Evolutionary conservation across 2,888 invertebrate species (phyloP), one percentile per base, ranked within the genome.

Genomic region (Ellobium chinense): DNA sequence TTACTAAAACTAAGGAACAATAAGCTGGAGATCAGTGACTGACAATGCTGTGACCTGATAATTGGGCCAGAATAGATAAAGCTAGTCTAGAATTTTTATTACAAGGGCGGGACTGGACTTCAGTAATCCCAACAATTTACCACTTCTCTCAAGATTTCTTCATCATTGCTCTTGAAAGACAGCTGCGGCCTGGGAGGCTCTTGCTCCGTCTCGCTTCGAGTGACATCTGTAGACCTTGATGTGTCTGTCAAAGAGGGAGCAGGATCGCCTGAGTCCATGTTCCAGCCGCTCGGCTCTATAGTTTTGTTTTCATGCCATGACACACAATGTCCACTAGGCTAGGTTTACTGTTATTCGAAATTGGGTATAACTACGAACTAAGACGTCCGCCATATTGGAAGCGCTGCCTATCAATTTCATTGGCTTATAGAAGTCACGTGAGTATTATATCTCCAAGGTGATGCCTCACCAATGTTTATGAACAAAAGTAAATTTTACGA

Each of bases 101-200:
- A 31, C 24, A 3, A 7, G 3, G 18, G 12, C 34, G 12, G 2
- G 4, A 36, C 24, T 5, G 2, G n/a, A 21, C 36, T 34, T n/a
- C n/a, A n/a, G n/a, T n/a, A n/a, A n/a, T n/a, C n/a, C n/a, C n/a
- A n/a, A n/a, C n/a, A n/a, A 2, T 27, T 79, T 83, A 89, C 89
- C 81, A 89, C 74, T 85, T 89, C 89, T 78, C 85, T 86, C 63
- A 88, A 60, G 24, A 87, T 84, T 75, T 88, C 89, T n/a, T 88
- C 88, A 56, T 89, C 89, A 36, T 87, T 88, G 70, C 88, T 88
- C 54, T 83, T 86, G 27, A 82, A 81, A 27, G 85, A 82, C 60
- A 81, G 60, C 31, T 76, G 78, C 9, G 80, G 83, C 75, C 80
- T 80, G 4, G 80, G 58, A 29, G 74, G 56, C 29, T 80, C 80